Evolutionary conservation across 1,140 invertebrate species (phyloP), one percentile per base, ranked within the genome.

Genomic region (Hydropsyche tenuis): DNA sequence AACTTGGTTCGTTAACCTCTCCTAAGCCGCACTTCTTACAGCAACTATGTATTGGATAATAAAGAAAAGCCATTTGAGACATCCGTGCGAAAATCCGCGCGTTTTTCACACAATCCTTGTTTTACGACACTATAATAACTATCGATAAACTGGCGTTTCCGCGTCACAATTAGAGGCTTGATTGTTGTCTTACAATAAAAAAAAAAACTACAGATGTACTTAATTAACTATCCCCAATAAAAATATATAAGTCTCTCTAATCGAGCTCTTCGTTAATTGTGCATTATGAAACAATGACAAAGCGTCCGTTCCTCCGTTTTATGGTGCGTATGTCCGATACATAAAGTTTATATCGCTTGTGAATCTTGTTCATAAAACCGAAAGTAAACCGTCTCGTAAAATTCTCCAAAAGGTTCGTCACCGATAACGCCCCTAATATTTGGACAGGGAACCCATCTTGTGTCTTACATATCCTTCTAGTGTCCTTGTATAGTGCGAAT

Each of bases 391-490:
- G 1, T 66, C 30, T 66, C 63, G 63, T 66, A 66, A 66, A 66
- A 45, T 53, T 66, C 63, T 18, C 23, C 42, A 14, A 66, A 45
- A 37, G 27, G 63, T 22, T 66, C 63, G 42, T 45, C 63, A 22
- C 18, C 27, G 63, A 66, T 66, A 66, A 66, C 63, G 63, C 63
- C 63, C 63, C 42, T 66, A 22, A 22, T 42, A 63, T 63, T 43
- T 66, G 63, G 63, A 22, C 63, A 42, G 20, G 48, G n/a, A 18
- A 45, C 23, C 30, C 23, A n/a, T 22, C 16, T 63, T 6, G 9
- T 63, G 60, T 63, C 60, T 25, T 66, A 66, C 63, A 66, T 27
- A 66, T 66, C 27, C 42, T 18, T 66, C 30, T 18, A 7, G 48
- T 53, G 48, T 53, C 48, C 20, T 53, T 53, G 30, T 37, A 37